These are phyloP conservation scores for Cyclophora albipunctata DNA, from an alignment of 2,888 invertebrate species.

Conservation along the genomic window DNA sequence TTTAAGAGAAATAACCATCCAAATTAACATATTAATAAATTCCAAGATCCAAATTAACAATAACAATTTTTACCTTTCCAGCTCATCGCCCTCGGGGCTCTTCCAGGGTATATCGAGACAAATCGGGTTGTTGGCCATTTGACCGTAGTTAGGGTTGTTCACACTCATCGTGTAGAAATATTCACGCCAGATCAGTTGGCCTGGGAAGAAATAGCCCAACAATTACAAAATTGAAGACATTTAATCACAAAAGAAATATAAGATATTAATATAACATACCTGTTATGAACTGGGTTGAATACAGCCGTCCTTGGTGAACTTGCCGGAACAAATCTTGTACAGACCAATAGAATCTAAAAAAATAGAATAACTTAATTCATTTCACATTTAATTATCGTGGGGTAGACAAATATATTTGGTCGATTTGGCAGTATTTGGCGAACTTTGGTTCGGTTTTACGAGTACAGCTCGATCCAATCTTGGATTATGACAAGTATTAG, in stretches of 20 bases:
- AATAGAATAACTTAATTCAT: no score
- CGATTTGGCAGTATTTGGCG: no score
- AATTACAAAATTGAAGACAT: slow-evolving; percentile 11
- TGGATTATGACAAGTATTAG: no score
- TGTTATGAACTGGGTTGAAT: slow-evolving; percentile 53
- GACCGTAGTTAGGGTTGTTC: slow-evolving; percentile 80
- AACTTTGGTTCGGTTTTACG: no score
- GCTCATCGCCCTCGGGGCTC: slow-evolving; percentile 60
- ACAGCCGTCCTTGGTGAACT: slow-evolving; percentile 65
- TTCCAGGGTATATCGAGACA: slow-evolving; percentile 83
- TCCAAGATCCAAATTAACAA: no score
- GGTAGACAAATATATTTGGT: no score
- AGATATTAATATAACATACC: slow-evolving; percentile 30
- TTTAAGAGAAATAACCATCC: no score
- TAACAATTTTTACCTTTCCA: slow-evolving; percentile 47
- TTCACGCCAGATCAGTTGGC: slow-evolving; percentile 84
- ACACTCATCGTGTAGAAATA: slow-evolving; percentile 88
- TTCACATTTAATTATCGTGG: no score
- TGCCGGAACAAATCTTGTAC: slow-evolving; percentile 78
- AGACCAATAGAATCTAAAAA: slow-evolving; percentile 80
- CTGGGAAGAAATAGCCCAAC: slow-evolving; percentile 35
- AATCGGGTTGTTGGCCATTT: slow-evolving; percentile 81
- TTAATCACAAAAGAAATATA: not conserved
- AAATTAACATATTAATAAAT: no score
- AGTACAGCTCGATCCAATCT: no score